A percentile compares a stretch with the other conserved stretches of the same genome.
Evolutionary conservation across 2,888 invertebrate species (phyloP).

Genomic region (Drosophila crucigera): DNA sequence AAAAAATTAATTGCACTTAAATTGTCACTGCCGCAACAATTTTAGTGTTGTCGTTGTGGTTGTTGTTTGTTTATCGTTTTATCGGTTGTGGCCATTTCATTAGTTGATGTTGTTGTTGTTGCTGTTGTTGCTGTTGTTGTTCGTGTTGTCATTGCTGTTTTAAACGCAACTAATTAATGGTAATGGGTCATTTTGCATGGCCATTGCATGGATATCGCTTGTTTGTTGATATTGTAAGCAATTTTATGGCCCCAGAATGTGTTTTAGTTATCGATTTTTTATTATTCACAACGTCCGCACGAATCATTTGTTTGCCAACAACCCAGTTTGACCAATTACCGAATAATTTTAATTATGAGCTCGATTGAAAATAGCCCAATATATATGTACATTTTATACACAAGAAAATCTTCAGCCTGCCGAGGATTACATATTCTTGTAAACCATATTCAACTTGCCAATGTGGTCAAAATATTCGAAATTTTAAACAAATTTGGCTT

Average conservation of each 20-base stretch:
- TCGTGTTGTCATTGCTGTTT: constrained; percentile 46
- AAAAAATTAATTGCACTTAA: constrained; percentile 75
- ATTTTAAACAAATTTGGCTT: background rate
- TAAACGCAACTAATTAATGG: constrained; percentile 79
- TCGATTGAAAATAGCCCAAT: background rate
- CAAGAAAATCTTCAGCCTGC: background rate
- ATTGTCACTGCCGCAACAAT: constrained; percentile 74
- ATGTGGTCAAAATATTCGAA: background rate
- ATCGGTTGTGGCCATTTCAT: constrained; percentile 69
- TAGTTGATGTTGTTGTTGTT: constrained; percentile 45
- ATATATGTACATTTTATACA: background rate
- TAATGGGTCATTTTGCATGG: constrained; percentile 80
- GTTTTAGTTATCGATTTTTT: constrained; percentile 63
- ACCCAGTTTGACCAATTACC: constrained; percentile 6
- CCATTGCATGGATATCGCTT: constrained; percentile 73
- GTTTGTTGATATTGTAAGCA: constrained; percentile 79
- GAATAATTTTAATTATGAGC: background rate
- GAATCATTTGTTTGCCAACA: constrained; percentile 45
- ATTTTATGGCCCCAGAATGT: constrained; percentile 44
- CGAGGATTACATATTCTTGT: background rate
- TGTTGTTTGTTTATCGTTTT: constrained; percentile 71
- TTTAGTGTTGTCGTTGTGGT: constrained; percentile 44
- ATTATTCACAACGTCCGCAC: constrained; percentile 41
- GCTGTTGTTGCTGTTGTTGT: constrained; percentile 34
- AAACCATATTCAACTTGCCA: background rate